Percentiles rank a stretch among this genome's conserved stretches.
phyloP scores from a whole-genome alignment of 2,113 vertebrate genomes.

The Lagopus muta region DNA sequence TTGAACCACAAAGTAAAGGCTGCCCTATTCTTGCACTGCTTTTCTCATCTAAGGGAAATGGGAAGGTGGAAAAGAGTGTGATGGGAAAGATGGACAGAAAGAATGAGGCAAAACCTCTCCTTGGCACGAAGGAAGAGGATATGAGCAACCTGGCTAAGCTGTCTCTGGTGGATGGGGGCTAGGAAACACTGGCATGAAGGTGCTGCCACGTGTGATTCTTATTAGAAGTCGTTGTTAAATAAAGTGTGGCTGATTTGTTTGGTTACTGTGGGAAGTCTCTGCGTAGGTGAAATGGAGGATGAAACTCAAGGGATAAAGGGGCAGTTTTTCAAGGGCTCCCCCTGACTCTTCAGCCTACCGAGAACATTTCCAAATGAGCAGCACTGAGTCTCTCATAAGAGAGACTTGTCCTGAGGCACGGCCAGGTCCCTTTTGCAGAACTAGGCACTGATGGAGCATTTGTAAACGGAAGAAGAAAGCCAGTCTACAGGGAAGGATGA shows the following conservation, averaged over 20 bases:
- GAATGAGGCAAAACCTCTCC: not conserved
- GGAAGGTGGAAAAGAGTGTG: not conserved
- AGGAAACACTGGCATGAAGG: not conserved
- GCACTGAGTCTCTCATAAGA: not conserved
- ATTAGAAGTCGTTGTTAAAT: not conserved
- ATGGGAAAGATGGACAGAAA: not conserved
- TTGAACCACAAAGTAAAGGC: not conserved
- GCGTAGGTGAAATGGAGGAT: not conserved
- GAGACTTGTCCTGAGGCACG: not conserved
- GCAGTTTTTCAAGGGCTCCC: not conserved
- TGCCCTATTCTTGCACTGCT: not conserved
- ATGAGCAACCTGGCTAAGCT: not conserved
- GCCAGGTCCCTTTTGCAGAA: not conserved
- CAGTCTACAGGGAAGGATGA: not conserved
- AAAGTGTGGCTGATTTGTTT: not conserved
- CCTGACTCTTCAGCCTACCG: not conserved
- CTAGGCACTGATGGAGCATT: not conserved
- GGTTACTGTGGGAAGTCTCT: not conserved
- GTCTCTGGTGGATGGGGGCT: not conserved
- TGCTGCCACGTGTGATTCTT: slow-evolving; percentile 2
- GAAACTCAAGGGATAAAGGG: not conserved
- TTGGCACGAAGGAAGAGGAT: not conserved
- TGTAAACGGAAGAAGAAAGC: not conserved
- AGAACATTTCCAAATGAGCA: not conserved
- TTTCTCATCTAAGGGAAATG: not conserved